These are phyloP conservation scores for Odontomachus brunneus DNA, from an alignment of 1,140 invertebrate genomes.

Conservation along the genomic window DNA sequence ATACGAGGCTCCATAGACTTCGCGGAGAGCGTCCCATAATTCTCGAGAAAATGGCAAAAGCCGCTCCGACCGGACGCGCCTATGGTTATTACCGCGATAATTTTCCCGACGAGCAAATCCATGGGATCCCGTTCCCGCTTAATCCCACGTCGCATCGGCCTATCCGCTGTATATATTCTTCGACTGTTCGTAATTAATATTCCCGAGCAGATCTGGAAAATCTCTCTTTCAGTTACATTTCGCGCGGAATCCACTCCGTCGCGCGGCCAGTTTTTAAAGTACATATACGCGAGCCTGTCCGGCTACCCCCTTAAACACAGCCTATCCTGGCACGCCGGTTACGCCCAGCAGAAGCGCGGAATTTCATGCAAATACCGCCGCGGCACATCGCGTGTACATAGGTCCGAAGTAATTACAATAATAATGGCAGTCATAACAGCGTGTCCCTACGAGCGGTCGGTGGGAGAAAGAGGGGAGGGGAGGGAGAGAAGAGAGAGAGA, in stretches of 20 bases:
- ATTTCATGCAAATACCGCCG: constrained; percentile 62
- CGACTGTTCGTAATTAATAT: constrained; percentile 12
- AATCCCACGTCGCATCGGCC: constrained; percentile 7
- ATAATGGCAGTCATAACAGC: constrained; percentile 62
- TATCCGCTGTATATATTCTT: not conserved
- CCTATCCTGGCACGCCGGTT: constrained; percentile 10
- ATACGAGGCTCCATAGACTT: not conserved
- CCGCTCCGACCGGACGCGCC: constrained; percentile 20
- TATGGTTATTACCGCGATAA: constrained; percentile 41
- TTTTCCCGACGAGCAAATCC: constrained; percentile 30
- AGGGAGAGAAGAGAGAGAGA: not conserved
- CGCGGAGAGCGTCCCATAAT: constrained; percentile 16
- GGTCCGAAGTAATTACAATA: constrained; percentile 68
- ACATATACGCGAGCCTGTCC: not conserved
- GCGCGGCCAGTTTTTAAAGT: not conserved
- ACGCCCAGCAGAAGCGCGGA: constrained; percentile 43
- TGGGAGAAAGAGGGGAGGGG: not conserved
- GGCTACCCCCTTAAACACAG: constrained; percentile 55
- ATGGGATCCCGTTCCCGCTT: not conserved
- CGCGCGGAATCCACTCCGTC: not conserved
- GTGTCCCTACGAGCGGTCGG: constrained; percentile 21
- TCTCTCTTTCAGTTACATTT: not conserved
- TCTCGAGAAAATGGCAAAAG: constrained; percentile 36
- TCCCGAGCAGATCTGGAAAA: not conserved
- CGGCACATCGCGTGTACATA: constrained; percentile 40